Evolutionary conservation across 2,113 vertebrate genomes (phyloP).

Genomic region (Ictalurus punctatus): DNA sequence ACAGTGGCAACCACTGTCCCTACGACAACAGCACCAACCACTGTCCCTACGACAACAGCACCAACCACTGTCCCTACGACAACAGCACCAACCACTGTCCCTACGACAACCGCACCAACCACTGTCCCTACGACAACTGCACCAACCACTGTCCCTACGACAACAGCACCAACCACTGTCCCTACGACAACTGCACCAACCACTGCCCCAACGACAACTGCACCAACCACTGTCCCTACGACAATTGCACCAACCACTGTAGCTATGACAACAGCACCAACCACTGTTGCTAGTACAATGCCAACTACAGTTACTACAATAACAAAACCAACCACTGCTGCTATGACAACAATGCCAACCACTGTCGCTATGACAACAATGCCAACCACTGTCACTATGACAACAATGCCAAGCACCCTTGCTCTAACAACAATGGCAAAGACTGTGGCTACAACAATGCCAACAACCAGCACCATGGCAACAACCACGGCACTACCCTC

Average conservation of each 20-base stretch:
- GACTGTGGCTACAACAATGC: neutral
- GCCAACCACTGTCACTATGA: conserved; percentile 18
- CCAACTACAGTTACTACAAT: neutral
- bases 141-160: neutral
- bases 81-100: neutral
- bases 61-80: conserved; percentile 37
- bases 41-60: conserved; percentile 1
- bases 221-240: neutral
- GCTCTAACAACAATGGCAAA: conserved; percentile 1
- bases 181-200: neutral
- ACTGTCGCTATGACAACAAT: conserved; percentile 11
- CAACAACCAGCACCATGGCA: neutral
- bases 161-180: conserved; percentile 30
- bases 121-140: neutral
- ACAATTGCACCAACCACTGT: neutral
- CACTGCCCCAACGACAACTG: conserved; percentile 1
- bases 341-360: neutral
- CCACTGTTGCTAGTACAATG: neutral
- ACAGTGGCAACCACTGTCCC: conserved; percentile 2
- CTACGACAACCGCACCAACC: conserved; percentile 26
- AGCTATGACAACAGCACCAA: neutral
- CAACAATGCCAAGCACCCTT: conserved; percentile 35
- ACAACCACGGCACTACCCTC: neutral
- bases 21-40: neutral
- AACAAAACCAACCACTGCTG: conserved; percentile 36